These are phyloP conservation scores for Microplitis mediator DNA, from an alignment of 1,140 invertebrate species.

Conservation along the genomic window DNA sequence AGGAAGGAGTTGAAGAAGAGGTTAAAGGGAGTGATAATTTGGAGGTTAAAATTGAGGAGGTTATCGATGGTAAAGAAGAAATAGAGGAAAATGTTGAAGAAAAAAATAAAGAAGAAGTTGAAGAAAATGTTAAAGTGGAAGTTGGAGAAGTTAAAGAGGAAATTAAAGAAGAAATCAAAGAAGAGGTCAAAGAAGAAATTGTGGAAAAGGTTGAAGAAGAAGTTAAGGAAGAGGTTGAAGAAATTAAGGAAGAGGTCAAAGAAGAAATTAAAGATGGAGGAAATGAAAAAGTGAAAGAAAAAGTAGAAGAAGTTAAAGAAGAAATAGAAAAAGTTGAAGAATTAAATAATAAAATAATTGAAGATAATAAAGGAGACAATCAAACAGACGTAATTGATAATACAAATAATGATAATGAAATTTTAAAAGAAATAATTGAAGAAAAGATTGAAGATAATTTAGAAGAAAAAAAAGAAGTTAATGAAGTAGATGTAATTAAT, in stretches of 20 bases:
- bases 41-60: too few relatives aligned
- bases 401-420: slow-evolving; percentile 19
- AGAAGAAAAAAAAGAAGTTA: slow-evolving; percentile 22
- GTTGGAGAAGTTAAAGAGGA: not conserved
- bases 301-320: not conserved
- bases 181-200: not conserved
- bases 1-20: not conserved
- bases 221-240: slow-evolving; percentile 36
- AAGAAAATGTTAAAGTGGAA: not conserved
- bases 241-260: slow-evolving; percentile 14
- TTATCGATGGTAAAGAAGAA: too few relatives aligned
- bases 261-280: not conserved
- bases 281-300: not conserved
- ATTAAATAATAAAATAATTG: not conserved
- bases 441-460: slow-evolving; percentile 1
- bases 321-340: not conserved
- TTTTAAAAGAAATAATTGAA: slow-evolving; percentile 16
- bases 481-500: not conserved
- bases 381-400: not conserved
- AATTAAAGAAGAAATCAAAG: not conserved
- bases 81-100: slow-evolving; percentile 47
- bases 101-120: slow-evolving; percentile 8
- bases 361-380: slow-evolving; percentile 7
- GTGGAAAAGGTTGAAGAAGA: not conserved
- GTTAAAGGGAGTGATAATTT: not conserved